These are phyloP conservation scores for Elgaria multicarinata DNA, from an alignment of 2,113 vertebrate species.

Conservation along the genomic window DNA sequence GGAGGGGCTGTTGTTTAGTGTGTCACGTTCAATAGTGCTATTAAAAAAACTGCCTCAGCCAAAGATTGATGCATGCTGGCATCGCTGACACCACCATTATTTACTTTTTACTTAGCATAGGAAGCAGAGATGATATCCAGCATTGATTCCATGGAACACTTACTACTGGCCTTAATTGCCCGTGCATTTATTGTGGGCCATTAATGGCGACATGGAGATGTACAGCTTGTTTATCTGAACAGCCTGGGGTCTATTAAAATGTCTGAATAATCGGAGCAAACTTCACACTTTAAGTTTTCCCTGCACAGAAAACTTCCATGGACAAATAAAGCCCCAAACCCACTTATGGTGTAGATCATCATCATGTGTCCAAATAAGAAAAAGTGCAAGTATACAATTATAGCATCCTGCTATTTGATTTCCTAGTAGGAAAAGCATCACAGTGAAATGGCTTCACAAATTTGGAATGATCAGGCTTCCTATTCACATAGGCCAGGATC, in stretches of 20 bases:
- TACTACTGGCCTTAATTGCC: slow-evolving; percentile 35
- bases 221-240: background rate
- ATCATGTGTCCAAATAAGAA: background rate
- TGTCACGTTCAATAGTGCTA: slow-evolving; percentile 43
- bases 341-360: background rate
- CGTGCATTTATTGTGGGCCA: background rate
- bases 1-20: slow-evolving; percentile 16
- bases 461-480: too few species aligned
- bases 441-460: background rate
- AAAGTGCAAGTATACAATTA: background rate
- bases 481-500: too few species aligned
- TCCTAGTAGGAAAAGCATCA: background rate
- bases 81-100: slow-evolving; percentile 45
- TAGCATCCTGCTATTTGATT: background rate
- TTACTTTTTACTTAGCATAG: slow-evolving; percentile 39
- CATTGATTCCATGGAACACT: slow-evolving; percentile 25
- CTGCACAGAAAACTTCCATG: background rate
- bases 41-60: slow-evolving; percentile 23
- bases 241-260: background rate
- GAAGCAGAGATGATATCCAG: slow-evolving; percentile 5
- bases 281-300: background rate
- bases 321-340: background rate
- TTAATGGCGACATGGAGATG: background rate
- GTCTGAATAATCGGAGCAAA: background rate
- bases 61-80: background rate